These are phyloP conservation scores for Chiroxiphia lanceolata DNA, from an alignment of 2,797 vertebrate species.

Conservation along the genomic window DNA sequence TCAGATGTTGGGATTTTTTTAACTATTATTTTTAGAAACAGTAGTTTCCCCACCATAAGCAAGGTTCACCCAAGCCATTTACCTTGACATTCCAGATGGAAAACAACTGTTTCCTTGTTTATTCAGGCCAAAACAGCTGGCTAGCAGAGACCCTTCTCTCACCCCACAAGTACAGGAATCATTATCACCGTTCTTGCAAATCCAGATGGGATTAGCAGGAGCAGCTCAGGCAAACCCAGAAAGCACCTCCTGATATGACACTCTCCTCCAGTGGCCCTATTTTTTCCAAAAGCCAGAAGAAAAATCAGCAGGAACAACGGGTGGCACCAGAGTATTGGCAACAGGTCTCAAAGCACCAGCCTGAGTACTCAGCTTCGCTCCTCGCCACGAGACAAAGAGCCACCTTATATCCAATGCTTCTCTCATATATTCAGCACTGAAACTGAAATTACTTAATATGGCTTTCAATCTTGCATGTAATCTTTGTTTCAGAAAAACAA, in stretches of 20 bases:
- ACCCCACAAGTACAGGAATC: background rate
- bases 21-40: background rate
- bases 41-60: background rate
- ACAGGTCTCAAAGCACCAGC: background rate
- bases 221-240: background rate
- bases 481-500: slow-evolving; percentile 27
- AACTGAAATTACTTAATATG: background rate
- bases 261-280: background rate
- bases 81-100: accelerated
- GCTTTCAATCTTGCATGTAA: background rate
- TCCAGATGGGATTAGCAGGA: background rate
- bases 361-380: background rate
- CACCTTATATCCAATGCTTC: background rate
- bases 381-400: background rate
- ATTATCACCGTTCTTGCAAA: background rate
- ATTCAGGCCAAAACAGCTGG: background rate
- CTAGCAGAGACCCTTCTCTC: background rate
- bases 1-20: background rate
- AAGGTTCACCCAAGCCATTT: background rate
- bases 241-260: background rate
- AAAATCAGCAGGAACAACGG: background rate
- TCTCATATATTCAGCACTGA: background rate
- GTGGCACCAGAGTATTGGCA: accelerated
- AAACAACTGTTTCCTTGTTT: background rate
- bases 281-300: background rate